Percentiles rank a stretch among this genome's conserved stretches.
These are phyloP conservation scores for Pseudomyrmex cubaensis DNA, from an alignment of 1,140 invertebrate species.

Conservation along the genomic window DNA sequence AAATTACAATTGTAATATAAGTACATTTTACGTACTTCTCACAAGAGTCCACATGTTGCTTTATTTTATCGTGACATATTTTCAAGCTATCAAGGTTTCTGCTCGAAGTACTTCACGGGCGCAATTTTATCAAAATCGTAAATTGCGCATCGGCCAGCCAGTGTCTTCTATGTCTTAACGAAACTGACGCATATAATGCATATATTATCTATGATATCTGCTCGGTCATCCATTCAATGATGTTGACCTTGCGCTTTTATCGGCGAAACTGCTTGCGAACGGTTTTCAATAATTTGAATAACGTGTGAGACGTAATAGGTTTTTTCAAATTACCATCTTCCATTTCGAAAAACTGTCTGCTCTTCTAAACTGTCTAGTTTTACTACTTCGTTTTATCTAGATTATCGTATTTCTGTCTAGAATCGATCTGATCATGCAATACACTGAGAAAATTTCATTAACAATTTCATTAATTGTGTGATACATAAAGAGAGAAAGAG, in stretches of 20 bases:
- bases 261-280: conserved; percentile 38
- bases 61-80: too few relatives aligned
- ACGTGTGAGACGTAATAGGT: conserved; percentile 13
- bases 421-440: neutral
- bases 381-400: neutral
- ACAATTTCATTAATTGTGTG: too few relatives aligned
- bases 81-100: too few relatives aligned
- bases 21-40: too few relatives aligned
- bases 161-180: conserved; percentile 17
- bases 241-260: conserved; percentile 69
- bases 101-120: too few relatives aligned
- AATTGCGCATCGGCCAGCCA: conserved; percentile 27
- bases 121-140: conserved; percentile 42
- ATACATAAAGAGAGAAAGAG: neutral
- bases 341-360: neutral
- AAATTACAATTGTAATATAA: too few relatives aligned
- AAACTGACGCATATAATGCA: conserved; percentile 51
- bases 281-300: conserved; percentile 57
- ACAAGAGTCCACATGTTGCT: too few relatives aligned
- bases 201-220: conserved; percentile 70
- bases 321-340: neutral
- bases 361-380: neutral
- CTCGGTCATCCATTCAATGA: conserved; percentile 68
- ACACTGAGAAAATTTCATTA: conserved; percentile 36
- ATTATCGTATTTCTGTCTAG: neutral